Conservation (phyloP, 2,888 invertebrate species). For the Byasa hedistus region DNA sequence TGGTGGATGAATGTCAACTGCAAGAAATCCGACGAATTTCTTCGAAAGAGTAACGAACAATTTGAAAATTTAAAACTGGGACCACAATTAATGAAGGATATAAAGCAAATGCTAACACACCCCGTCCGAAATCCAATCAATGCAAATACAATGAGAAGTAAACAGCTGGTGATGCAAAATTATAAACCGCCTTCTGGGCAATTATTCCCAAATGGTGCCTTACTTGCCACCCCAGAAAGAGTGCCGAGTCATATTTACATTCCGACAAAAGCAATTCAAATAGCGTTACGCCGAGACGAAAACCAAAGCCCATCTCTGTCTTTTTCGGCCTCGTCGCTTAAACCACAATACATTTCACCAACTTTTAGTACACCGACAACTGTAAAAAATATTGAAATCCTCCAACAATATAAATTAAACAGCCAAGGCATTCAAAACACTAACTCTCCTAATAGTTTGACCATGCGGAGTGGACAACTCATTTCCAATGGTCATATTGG, state of each 20-base stretch:
- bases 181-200: conserved; percentile 69
- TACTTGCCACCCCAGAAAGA: conserved; percentile 54
- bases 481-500: conserved; percentile 50
- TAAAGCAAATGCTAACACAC: conserved; percentile 79
- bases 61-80: conserved; percentile 72
- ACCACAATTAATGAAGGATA: conserved; percentile 78
- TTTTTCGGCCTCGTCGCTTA: conserved; percentile 62
- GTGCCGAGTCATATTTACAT: conserved; percentile 55
- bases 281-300: conserved; percentile 45
- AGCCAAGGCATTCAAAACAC: conserved; percentile 32
- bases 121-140: conserved; percentile 71
- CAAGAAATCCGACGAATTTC: conserved; percentile 61
- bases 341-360: conserved; percentile 56
- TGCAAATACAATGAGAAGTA: conserved; percentile 55
- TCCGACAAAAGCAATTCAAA: conserved; percentile 57
- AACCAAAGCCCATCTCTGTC: conserved; percentile 47
- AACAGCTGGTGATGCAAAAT: conserved; percentile 67
- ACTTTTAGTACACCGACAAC: conserved; percentile 44
- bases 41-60: conserved; percentile 66
- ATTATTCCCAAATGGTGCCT: conserved; percentile 60
- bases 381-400: conserved; percentile 48
- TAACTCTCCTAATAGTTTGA: conserved; percentile 16
- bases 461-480: conserved; percentile 38
- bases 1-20: conserved; percentile 86
- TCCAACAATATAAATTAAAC: conserved; percentile 51